Base-by-base conservation (phyloP, 2,113 vertebrate genomes). In the Otis tarda region DNA sequence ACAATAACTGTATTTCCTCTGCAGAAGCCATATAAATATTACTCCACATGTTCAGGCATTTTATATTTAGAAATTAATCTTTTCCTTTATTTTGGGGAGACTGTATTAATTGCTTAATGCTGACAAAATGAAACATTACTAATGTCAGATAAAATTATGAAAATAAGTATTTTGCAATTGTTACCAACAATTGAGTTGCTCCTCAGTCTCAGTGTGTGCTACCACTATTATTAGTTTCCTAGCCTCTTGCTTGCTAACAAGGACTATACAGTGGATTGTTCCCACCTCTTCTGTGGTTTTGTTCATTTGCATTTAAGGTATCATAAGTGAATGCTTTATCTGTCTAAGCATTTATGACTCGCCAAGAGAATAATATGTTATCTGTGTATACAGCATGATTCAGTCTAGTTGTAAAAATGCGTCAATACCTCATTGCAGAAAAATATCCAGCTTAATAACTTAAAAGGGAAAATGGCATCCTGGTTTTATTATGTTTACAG, bases 401-500 rank as follows among this genome's bases (percentile, higher is more conserved):
- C 68, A 20, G 37, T 70, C 47, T 35, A 53, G 43, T 73, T 86
- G 43, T 92, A 27, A 73, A 96, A 75, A 53, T 17, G 6, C 79
- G 45, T 77, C 31, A 52, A 50, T 31, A 52, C 39, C 89, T 78
- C 18, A 56, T 87, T 83, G 76, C 75, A 74, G 63, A 87, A 93
- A 65, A 89, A 57, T 7, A 70, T 3, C 30, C 39, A 74, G 35
- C 47, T 43, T 64, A n/a, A 8, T 78, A 75, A 73, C 53, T 82
- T 92, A 30, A 80, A 31, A 89, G 59, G 45, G 49, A 73, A 50
- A 82, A 47, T 2, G 3, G 53, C 24, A 23, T 59, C 25, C 41
- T 76, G 45, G 13, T 50, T 93, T 90, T 86, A 53, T 37, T 41
- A 52, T 31, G 70, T 91, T 97, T 94, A 92, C 76, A 90, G 73